Conservation (phyloP, 1,140 invertebrate genomes). For the Lepidurus packardi region DNA sequence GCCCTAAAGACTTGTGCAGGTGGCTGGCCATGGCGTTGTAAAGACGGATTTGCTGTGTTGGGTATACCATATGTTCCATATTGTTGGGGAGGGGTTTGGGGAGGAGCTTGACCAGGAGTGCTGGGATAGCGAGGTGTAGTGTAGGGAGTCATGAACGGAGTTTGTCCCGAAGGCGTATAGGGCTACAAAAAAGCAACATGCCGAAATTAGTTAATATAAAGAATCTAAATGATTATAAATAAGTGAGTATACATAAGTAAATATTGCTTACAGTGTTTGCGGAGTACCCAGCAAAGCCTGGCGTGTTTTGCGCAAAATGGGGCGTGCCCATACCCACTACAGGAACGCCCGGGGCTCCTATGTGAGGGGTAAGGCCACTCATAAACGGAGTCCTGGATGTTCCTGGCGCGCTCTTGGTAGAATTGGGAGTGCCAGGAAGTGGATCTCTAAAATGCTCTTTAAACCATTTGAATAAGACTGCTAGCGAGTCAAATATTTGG, state of each 20-base stretch:
- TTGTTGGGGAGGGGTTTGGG: conserved; percentile 45
- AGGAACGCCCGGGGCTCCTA: conserved; percentile 49
- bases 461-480: conserved; percentile 87
- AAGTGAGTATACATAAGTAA: conserved; percentile 37
- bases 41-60: conserved; percentile 20
- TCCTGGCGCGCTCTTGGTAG: conserved; percentile 56
- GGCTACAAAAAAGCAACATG: conserved; percentile 47
- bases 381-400: conserved; percentile 59
- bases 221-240: conserved; percentile 15
- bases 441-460: conserved; percentile 95
- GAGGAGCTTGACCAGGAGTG: conserved; percentile 25
- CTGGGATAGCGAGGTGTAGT: conserved; percentile 52
- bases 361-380: conserved; percentile 54
- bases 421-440: conserved; percentile 69
- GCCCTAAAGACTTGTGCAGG: conserved; percentile 41
- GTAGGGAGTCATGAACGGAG: conserved; percentile 84
- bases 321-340: conserved; percentile 34
- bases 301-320: conserved; percentile 40
- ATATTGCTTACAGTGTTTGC: conserved; percentile 38
- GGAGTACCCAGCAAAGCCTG: conserved; percentile 40
- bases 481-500: conserved; percentile 78
- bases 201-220: too few relatives aligned
- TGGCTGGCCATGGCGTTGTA: conserved; percentile 34
- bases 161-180: conserved; percentile 82
- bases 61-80: conserved; percentile 23